Conservation (phyloP, 2,113 vertebrate genomes). For the Paratilapia polleni region DNA sequence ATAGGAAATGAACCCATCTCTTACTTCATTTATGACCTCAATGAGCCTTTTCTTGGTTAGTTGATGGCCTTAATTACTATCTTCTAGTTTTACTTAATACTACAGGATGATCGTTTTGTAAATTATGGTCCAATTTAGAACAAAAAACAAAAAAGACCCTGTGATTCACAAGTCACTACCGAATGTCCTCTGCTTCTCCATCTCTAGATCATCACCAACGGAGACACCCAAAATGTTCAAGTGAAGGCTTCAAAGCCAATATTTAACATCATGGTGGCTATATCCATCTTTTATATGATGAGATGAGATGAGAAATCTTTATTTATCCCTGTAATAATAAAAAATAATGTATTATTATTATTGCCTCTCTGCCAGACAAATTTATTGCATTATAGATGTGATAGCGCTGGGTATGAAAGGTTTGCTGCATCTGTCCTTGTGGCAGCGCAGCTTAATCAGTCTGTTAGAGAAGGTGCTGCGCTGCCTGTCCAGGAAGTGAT, state of each 20-base stretch:
- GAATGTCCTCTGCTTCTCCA: background rate
- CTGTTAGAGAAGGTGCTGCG: background rate
- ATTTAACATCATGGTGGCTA: background rate
- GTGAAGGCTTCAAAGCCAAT: background rate
- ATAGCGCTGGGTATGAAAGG: background rate
- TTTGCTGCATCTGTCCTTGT: background rate
- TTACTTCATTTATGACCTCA: background rate
- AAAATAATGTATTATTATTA: too few relatives aligned
- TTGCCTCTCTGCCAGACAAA: background rate
- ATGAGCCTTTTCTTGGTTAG: background rate
- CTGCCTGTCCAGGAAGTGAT: background rate
- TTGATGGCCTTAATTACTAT: background rate
- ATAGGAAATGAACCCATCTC: background rate
- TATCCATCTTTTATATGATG: background rate
- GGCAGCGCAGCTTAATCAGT: background rate
- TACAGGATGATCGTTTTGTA: background rate
- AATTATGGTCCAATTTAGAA: background rate
- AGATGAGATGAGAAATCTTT: background rate
- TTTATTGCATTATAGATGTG: background rate
- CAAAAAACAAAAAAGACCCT: background rate
- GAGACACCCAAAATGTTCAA: background rate
- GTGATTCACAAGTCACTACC: background rate
- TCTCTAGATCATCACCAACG: background rate
- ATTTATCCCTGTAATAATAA: background rate
- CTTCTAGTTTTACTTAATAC: background rate